These are phyloP conservation scores for Heliconius hermathena DNA, from an alignment of 1,140 invertebrate genomes.

Conservation along the genomic window DNA sequence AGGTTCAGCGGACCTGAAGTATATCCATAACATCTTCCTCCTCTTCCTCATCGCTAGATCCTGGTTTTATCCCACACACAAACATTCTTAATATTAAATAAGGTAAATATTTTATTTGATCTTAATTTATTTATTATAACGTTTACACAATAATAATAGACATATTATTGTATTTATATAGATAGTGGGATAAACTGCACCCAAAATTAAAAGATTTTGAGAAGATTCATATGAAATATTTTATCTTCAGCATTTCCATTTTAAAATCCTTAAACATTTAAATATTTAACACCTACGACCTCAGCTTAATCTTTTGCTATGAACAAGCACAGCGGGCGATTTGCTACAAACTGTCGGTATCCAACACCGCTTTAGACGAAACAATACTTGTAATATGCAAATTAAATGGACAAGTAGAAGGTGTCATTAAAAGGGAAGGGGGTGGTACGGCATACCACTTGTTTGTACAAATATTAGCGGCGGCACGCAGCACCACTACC, in stretches of 20 bases:
- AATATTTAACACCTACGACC: neutral
- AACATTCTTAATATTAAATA: conserved; percentile 57
- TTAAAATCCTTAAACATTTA: neutral
- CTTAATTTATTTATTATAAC: neutral
- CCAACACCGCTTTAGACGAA: conserved; percentile 49
- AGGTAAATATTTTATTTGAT: conserved; percentile 4
- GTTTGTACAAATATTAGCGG: conserved; percentile 50
- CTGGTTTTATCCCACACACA: conserved; percentile 63
- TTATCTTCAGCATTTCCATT: neutral
- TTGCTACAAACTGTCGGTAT: conserved; percentile 46
- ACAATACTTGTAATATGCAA: conserved; percentile 72
- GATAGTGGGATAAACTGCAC: neutral
- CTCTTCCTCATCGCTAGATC: conserved; percentile 72
- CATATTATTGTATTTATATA: neutral
- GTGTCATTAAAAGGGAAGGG: conserved; percentile 69
- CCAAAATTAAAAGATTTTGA: too few species aligned
- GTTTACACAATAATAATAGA: neutral
- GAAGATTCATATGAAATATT: too few species aligned
- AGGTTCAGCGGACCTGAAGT: conserved; percentile 55
- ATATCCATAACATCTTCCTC: conserved; percentile 77
- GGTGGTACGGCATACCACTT: conserved; percentile 68
- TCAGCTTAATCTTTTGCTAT: conserved; percentile 14
- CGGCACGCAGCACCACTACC: conserved; percentile 55
- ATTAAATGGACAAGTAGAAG: conserved; percentile 68
- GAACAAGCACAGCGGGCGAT: conserved; percentile 45